These are phyloP conservation scores for Cydia pomonella DNA, from an alignment of 1,140 invertebrate genomes.

Conservation along the genomic window DNA sequence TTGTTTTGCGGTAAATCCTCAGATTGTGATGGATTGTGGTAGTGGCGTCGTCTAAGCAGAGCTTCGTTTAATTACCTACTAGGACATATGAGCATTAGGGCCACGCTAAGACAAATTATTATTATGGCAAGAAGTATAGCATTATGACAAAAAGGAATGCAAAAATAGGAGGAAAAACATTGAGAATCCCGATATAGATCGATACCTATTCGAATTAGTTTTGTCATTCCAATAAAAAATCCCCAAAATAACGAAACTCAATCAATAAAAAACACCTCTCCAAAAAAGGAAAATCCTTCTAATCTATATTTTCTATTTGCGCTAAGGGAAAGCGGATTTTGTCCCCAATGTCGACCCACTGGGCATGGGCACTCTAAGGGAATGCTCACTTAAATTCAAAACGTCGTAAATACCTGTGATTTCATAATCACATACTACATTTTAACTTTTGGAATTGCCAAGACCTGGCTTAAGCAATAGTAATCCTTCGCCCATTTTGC, in stretches of 20 bases:
- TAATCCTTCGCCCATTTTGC: conserved; percentile 17
- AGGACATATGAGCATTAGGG: too few species aligned
- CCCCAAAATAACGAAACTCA: background rate
- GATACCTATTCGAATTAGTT: too few species aligned
- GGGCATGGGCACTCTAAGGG: conserved; percentile 9
- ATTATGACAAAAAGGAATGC: too few species aligned
- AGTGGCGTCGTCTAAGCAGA: too few species aligned
- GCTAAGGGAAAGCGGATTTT: conserved; percentile 23
- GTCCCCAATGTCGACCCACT: conserved; percentile 3
- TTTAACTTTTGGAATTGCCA: background rate
- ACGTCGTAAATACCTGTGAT: background rate
- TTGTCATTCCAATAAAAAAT: background rate
- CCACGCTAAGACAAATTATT: too few species aligned
- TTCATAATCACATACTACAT: background rate
- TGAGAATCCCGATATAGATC: too few species aligned
- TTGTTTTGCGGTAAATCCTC: too few species aligned
- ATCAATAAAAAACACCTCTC: background rate
- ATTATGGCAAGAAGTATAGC: too few species aligned
- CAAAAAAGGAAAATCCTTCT: conserved; percentile 12
- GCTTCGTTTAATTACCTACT: too few species aligned
- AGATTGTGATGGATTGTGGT: too few species aligned
- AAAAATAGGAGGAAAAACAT: too few species aligned
- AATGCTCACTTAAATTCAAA: background rate
- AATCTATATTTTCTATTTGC: conserved; percentile 33
- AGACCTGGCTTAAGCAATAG: conserved; percentile 6